Evolutionary conservation across 2,797 vertebrate species (phyloP).

Genomic region (Perodicticus potto): DNA sequence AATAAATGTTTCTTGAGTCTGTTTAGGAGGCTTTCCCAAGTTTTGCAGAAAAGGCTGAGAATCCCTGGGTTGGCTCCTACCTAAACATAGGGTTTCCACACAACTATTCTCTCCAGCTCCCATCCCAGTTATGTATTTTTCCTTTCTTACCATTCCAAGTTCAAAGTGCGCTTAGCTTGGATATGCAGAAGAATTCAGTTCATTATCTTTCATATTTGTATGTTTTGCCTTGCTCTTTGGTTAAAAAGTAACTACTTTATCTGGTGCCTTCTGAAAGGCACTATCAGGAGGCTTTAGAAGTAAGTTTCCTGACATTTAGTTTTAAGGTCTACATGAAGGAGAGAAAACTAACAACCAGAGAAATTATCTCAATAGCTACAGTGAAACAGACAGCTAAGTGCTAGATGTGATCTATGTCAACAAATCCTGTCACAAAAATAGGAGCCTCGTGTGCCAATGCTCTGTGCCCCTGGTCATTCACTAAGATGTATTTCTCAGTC

Average conservation of each 20-base stretch:
- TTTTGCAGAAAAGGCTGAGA: constrained; percentile 28
- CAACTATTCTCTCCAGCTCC: background rate
- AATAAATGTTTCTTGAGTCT: constrained; percentile 56
- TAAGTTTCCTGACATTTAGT: constrained; percentile 4
- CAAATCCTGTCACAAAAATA: constrained; percentile 51
- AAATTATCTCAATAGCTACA: constrained; percentile 34
- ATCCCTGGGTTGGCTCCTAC: constrained; percentile 5
- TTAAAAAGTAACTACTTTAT: constrained; percentile 80
- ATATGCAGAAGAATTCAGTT: constrained; percentile 66
- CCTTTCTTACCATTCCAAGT: constrained; percentile 57
- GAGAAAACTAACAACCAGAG: constrained; percentile 17
- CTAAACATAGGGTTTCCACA: constrained; percentile 35
- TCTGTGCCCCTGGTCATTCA: background rate
- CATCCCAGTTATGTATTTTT: constrained; percentile 42
- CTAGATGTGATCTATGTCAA: constrained; percentile 13
- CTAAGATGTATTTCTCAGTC: background rate
- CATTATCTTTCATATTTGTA: constrained; percentile 65
- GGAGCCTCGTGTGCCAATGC: background rate
- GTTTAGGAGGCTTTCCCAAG: constrained; percentile 29
- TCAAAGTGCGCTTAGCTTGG: constrained; percentile 76
- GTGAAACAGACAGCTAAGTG: constrained; percentile 24
- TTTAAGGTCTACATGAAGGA: constrained; percentile 49
- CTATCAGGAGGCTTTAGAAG: constrained; percentile 1
- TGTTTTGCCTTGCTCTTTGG: constrained; percentile 59
- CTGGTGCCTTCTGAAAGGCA: constrained; percentile 60